A percentile compares a stretch with the other conserved stretches of the same genome.
phyloP scores from a whole-genome alignment of 1,140 invertebrate species.

The Nylanderia fulva region DNA sequence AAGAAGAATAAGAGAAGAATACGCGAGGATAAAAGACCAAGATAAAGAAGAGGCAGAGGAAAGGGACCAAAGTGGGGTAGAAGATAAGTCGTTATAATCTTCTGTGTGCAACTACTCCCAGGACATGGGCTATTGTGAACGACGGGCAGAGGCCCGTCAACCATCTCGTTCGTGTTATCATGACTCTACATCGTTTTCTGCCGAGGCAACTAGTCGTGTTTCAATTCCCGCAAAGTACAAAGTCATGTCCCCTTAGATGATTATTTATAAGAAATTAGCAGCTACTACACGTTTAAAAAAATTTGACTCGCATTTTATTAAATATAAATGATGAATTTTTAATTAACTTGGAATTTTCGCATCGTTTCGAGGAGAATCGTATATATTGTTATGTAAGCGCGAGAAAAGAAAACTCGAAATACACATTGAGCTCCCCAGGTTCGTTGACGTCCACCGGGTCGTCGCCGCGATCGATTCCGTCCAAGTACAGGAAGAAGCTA shows the following conservation, averaged over 20 bases:
- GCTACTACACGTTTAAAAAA: not conserved
- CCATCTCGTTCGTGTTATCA: conserved; percentile 38
- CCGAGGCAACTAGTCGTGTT: conserved; percentile 30
- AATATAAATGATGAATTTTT: too few relatives aligned
- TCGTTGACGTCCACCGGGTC: conserved; percentile 3
- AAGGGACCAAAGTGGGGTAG: conserved; percentile 23
- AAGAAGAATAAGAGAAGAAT: conserved; percentile 29
- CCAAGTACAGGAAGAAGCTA: not conserved
- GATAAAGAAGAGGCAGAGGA: not conserved
- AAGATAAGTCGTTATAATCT: conserved; percentile 66
- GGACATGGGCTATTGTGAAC: conserved; percentile 51
- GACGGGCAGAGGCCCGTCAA: conserved; percentile 32
- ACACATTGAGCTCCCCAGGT: not conserved
- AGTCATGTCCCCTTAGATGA: not conserved
- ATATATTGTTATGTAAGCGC: too few relatives aligned
- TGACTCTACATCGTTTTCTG: conserved; percentile 34
- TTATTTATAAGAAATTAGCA: not conserved
- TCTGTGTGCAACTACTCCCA: conserved; percentile 46
- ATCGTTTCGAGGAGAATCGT: not conserved
- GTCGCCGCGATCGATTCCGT: conserved; percentile 27
- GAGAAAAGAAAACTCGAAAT: not conserved
- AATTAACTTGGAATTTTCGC: too few relatives aligned
- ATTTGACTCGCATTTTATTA: not conserved
- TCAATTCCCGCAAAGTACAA: not conserved
- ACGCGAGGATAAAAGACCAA: not conserved